Base-by-base conservation (phyloP, 2,888 invertebrate genomes). In the Drosophila subquinaria region DNA sequence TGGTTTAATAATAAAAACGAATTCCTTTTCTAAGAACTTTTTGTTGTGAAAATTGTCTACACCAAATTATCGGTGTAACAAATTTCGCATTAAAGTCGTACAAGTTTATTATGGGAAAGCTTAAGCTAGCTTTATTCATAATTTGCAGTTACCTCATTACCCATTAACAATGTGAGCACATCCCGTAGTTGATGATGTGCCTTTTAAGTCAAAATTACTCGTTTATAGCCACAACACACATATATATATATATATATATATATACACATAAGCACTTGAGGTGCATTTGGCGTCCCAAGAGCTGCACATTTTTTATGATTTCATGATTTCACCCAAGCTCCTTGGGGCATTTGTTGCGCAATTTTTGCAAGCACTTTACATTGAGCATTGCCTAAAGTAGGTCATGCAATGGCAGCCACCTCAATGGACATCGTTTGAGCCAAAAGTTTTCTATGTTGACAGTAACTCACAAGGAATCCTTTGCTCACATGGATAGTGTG, bases 311-410 rank as follows among this genome's bases (percentile, higher is more conserved):
- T 64, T 59, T 17, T 17, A 17, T 17, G 17, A 17, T 17, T 17
- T 72, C 62, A 56, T 61, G 43, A 67, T 55, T 59, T 50, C 40
- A 10, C 20, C 27, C 43, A 17, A 17, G 51, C 52, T 78, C 70
- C 73, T 73, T 52, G 59, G 72, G 79, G 63, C 69, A 81, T 81
- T 79, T 51, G 67, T 82, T 74, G 81, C 69, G 73, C 71, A 82
- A 77, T 79, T 73, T 74, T 67, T 67, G 67, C 69, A 77, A 51
- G 38, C 63, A 67, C 70, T 80, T 76, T 30, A 56, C 61, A 59
- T 64, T 48, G 30, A 52, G 43, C 35, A 17, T 51, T 23, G 43
- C 33, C 40, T 2, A 52, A 71, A 66, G 51, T 76, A 59, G 76
- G 82, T 79, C 82, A 74, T 48, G 30, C 20, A 13, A 53, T 33